Evolutionary conservation across 1,140 invertebrate species (phyloP).

Genomic region (Intoshia linei): DNA sequence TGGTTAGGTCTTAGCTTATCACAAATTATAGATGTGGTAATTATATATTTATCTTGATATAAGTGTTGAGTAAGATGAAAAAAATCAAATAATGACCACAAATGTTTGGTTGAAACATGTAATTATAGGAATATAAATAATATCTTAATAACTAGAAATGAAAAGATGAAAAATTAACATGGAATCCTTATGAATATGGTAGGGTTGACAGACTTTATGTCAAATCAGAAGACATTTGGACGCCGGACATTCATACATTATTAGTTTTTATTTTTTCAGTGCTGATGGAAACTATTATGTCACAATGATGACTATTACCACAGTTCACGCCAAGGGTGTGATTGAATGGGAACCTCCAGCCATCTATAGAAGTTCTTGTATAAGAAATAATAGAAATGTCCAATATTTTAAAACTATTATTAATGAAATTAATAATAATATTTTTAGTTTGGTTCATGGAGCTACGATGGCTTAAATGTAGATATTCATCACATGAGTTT

Average conservation of each 20-base stretch:
- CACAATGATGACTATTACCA: conserved; percentile 27
- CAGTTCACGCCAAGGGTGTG: conserved; percentile 43
- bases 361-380: conserved; percentile 85
- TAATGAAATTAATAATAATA: no score
- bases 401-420: no score
- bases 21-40: conserved; percentile 83
- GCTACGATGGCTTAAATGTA: conserved; percentile 27
- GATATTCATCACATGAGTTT: conserved; percentile 6
- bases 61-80: conserved; percentile 3
- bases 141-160: conserved; percentile 14
- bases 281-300: conserved; percentile 28
- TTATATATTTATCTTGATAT: conserved; percentile 17
- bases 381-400: conserved; percentile 81
- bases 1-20: conserved; percentile 58
- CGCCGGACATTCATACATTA: conserved; percentile 38
- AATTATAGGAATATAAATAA: conserved; percentile 20
- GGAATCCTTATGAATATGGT: conserved; percentile 16
- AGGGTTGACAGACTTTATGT: conserved; percentile 14
- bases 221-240: conserved; percentile 17
- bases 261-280: conserved; percentile 12
- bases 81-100: conserved; percentile 7
- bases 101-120: conserved; percentile 7
- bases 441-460: conserved; percentile 58
- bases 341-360: conserved; percentile 80
- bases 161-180: conserved; percentile 14